phyloP scores from a whole-genome alignment of 2,113 vertebrate genomes.

The Marmota monax region DNA sequence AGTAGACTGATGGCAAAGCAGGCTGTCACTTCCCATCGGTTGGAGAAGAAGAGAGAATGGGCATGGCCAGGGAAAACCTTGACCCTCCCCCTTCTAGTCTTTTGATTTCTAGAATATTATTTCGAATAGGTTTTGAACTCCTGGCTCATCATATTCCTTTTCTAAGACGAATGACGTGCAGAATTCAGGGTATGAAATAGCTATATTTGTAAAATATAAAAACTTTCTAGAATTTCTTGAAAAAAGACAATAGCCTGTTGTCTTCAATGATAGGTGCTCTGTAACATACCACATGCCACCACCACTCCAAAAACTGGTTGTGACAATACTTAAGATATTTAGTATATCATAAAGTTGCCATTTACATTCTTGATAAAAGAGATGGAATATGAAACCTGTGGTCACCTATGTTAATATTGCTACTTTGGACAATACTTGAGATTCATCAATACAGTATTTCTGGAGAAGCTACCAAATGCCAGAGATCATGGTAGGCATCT shows the following conservation, averaged over 20 bases:
- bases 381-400: not conserved
- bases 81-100: not conserved
- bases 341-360: not conserved
- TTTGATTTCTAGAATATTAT: conserved; percentile 6
- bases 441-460: not conserved
- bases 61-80: not conserved
- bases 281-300: not conserved
- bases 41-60: not conserved
- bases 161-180: not conserved
- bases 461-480: not conserved
- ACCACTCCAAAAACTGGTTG: not conserved
- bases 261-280: not conserved
- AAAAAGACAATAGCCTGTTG: not conserved
- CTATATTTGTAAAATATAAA: not conserved
- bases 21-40: not conserved
- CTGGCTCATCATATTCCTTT: too few relatives aligned
- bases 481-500: not conserved
- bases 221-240: not conserved
- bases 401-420: not conserved
- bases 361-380: conserved; percentile 12
- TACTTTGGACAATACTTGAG: not conserved
- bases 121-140: not conserved
- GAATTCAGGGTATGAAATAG: not conserved
- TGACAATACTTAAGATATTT: not conserved
- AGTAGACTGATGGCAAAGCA: not conserved